Conservation (phyloP, 2,888 invertebrate genomes). For the Drosophila infuscata region DNA sequence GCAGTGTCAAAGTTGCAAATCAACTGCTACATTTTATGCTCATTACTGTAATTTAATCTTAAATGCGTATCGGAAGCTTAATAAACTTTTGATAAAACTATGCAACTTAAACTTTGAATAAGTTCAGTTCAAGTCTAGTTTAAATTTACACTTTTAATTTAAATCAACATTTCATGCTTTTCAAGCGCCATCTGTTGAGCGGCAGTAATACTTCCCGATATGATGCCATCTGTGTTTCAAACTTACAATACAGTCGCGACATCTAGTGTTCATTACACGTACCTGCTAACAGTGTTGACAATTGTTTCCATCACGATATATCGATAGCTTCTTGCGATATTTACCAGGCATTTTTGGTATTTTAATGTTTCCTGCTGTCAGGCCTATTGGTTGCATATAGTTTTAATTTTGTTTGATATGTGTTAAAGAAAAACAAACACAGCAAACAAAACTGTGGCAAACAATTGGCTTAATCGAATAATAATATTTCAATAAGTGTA, state of each 20-base stretch:
- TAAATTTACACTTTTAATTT: background rate
- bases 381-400: background rate
- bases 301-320: background rate
- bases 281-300: background rate
- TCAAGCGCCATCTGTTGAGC: background rate
- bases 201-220: background rate
- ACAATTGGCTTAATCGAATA: background rate
- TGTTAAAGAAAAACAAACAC: background rate
- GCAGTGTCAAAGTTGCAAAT: background rate
- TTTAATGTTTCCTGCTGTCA: accelerated
- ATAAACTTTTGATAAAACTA: background rate
- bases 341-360: background rate
- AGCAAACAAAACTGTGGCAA: background rate
- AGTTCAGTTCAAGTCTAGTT: background rate
- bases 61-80: background rate
- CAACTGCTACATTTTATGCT: background rate
- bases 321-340: background rate
- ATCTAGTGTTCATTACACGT: background rate
- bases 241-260: background rate
- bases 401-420: background rate
- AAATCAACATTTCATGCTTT: background rate
- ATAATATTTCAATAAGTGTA: background rate
- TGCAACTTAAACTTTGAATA: background rate
- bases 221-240: background rate
- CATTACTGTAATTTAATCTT: background rate